Conservation (phyloP, 2,797 vertebrate species). For the Periophthalmus magnuspinnatus region DNA sequence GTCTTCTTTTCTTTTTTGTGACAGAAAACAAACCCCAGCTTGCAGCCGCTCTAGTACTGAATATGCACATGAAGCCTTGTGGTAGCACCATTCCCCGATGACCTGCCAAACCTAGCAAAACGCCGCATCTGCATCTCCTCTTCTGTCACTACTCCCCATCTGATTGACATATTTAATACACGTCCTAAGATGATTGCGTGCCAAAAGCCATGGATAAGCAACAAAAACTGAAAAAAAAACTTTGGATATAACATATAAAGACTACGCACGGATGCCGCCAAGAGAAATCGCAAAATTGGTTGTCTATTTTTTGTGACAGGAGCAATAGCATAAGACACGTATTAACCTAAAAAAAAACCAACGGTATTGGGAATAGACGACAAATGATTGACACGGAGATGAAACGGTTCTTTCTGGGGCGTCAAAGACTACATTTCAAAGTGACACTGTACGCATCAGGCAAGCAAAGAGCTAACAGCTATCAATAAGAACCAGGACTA, state of each 20-base stretch:
- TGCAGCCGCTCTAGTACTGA: slow-evolving; percentile 34
- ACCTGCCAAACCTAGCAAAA: slow-evolving; percentile 10
- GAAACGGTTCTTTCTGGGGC: slow-evolving; percentile 56
- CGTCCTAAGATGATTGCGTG: slow-evolving; percentile 40
- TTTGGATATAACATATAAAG: slow-evolving; percentile 19
- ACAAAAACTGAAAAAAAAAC: slow-evolving; percentile 4
- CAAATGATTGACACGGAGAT: slow-evolving; percentile 65
- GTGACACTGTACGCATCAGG: slow-evolving; percentile 46
- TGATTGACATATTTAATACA: slow-evolving; percentile 63
- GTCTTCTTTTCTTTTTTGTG: slow-evolving; percentile 25
- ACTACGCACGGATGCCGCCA: slow-evolving; percentile 29
- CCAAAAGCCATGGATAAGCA: slow-evolving; percentile 25
- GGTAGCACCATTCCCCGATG: slow-evolving; percentile 31
- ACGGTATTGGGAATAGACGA: slow-evolving; percentile 31
- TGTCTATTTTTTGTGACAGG: slow-evolving; percentile 32
- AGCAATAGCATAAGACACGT: slow-evolving; percentile 19
- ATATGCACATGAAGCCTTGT: slow-evolving; percentile 38
- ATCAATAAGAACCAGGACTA: slow-evolving; percentile 44
- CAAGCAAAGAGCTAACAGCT: slow-evolving; percentile 53
- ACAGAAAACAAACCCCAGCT: slow-evolving; percentile 38
- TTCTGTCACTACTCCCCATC: slow-evolving; percentile 22
- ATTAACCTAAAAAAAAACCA: slow-evolving; percentile 32
- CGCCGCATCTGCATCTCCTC: slow-evolving; percentile 11
- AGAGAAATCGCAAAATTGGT: slow-evolving; percentile 33
- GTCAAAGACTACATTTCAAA: slow-evolving; percentile 60